Percentiles rank a stretch among this genome's conserved stretches.
phyloP scores from a whole-genome alignment of 2,113 vertebrate genomes.

The Cyprinodon variegatus region DNA sequence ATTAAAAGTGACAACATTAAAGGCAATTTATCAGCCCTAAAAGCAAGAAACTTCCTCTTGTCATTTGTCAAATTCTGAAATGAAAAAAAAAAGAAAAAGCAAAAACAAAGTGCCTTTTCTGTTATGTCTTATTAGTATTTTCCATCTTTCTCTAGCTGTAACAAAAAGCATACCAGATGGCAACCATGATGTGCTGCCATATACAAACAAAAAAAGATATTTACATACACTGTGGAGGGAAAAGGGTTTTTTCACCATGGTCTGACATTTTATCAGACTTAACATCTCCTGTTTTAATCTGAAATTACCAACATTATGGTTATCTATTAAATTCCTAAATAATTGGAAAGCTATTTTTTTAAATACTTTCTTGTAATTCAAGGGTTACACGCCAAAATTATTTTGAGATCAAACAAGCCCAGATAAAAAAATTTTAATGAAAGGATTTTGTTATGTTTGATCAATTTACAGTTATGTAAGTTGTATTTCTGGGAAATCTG shows the following conservation, averaged over 20 bases:
- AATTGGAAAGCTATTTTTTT: background rate
- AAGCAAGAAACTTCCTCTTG: conserved; percentile 31
- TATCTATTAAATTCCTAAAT: background rate
- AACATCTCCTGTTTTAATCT: background rate
- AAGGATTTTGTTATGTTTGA: no score
- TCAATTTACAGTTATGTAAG: no score
- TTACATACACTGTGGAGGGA: background rate
- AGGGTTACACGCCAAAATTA: background rate
- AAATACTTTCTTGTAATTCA: background rate
- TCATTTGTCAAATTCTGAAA: conserved; percentile 36
- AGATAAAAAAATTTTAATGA: background rate
- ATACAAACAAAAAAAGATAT: background rate
- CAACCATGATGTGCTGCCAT: conserved; percentile 5
- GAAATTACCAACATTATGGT: background rate
- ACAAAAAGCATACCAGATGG: conserved; percentile 21
- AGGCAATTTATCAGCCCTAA: conserved; percentile 41
- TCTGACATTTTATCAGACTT: background rate
- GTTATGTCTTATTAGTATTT: conserved; percentile 16
- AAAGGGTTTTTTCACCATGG: background rate
- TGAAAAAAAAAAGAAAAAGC: conserved; percentile 19
- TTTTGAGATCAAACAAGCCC: background rate
- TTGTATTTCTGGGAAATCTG: no score
- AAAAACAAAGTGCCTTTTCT: conserved; percentile 27
- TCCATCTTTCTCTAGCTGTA: conserved; percentile 19
- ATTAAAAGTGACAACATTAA: conserved; percentile 33